Base-by-base conservation (phyloP, 2,797 vertebrate species). In the Enteromius fasciolatus region DNA sequence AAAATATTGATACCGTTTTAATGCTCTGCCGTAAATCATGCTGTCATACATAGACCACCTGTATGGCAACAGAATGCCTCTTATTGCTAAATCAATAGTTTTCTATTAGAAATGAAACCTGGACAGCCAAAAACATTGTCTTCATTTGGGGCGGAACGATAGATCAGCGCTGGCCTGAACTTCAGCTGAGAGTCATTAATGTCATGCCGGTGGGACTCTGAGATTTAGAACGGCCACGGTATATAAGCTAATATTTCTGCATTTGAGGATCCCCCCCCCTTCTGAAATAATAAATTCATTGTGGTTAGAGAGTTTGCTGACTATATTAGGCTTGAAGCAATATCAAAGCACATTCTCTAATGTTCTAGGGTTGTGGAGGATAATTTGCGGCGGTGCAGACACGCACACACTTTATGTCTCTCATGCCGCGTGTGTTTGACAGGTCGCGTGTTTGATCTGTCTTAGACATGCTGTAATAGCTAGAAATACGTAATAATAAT, bases 71-170 rank as follows among this genome's bases (percentile, higher is more conserved):
- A 61, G 52, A 83, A 83, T 76, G 20, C 66, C 64, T 70, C 36
- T 46, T 76, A 82, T 82, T 76, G 73, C 81, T 76, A 83, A 83
- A 83, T 83, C 81, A 83, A 83, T 83, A 83, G 66, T 69, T 83
- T 83, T 77, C 74, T 77, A 70, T 83, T 83, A 76, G 74, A 83
- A 83, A 48, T 76, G n/a, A 76, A 77, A 33, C 74, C 74, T 28
- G n/a, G 74, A 83, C 74, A 61, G 66, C 50, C 25, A 69, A 83
- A 83, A 83, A 76, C 74, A 83, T 50, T 70, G 81, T 83, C 81
- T 83, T 77, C 50, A 76, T 76, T 63, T 77, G 39, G 48, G 74
- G 54, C 41, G 15, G 74, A 70, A 63, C 74, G 15, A 83, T 83
- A 83, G 74, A 76, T 77, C 74, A 83, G 39, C 3, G 1, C 41